phyloP scores from a whole-genome alignment of 2,113 vertebrate genomes.

The Istiophorus platypterus region DNA sequence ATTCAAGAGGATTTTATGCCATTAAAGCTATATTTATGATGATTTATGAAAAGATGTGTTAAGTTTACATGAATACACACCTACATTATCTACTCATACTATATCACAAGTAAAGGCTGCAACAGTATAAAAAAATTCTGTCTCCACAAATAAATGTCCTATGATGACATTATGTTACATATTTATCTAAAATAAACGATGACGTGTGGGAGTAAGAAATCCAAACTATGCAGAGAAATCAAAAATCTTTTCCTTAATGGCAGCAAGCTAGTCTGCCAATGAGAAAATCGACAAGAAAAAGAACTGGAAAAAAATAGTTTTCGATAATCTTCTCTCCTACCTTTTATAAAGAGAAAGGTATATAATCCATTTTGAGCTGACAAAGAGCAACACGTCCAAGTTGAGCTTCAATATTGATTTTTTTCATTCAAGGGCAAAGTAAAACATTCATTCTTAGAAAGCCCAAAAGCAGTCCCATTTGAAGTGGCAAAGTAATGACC shows the following conservation, averaged over 20 bases:
- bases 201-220: background rate
- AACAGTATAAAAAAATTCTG: background rate
- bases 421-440: constrained; percentile 4
- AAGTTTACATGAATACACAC: background rate
- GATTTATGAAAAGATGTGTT: background rate
- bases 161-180: background rate
- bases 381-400: constrained; percentile 21
- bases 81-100: background rate
- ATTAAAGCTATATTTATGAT: background rate
- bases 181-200: background rate
- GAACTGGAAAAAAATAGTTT: background rate
- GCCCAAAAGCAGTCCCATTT: constrained; percentile 11
- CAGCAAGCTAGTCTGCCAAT: background rate
- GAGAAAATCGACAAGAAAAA: background rate
- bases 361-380: background rate
- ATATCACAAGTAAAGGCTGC: background rate
- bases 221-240: background rate
- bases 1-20: background rate
- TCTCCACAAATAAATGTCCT: background rate
- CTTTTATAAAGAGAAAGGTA: background rate
- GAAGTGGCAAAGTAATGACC: constrained; percentile 17
- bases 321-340: background rate
- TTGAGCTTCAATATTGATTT: constrained; percentile 14
- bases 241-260: background rate
- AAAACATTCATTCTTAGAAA: constrained; percentile 19